Percentiles rank a stretch among this genome's conserved stretches.
These are phyloP conservation scores for Fregata magnificens DNA, from an alignment of 2,113 vertebrate genomes.

Conservation along the genomic window DNA sequence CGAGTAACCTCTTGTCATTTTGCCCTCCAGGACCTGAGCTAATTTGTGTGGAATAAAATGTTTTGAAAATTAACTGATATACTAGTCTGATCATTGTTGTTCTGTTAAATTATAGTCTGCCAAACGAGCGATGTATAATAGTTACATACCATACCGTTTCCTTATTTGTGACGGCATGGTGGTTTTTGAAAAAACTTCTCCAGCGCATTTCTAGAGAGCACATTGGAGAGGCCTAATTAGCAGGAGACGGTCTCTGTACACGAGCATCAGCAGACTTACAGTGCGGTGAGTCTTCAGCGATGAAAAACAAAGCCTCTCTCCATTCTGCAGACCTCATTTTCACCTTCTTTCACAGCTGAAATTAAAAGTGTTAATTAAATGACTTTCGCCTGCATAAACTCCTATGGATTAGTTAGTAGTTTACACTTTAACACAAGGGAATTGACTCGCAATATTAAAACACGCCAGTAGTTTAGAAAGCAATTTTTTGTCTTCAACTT, in stretches of 20 bases:
- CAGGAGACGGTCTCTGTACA: neutral
- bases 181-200: neutral
- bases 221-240: conserved; percentile 56
- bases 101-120: conserved; percentile 74
- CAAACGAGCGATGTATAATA: conserved; percentile 63
- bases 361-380: conserved; percentile 56
- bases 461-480: neutral
- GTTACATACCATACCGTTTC: neutral
- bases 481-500: neutral
- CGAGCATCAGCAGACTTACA: neutral
- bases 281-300: neutral
- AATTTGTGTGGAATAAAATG: conserved; percentile 98
- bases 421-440: conserved; percentile 3
- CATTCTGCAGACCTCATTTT: neutral
- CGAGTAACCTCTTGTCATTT: conserved; percentile 99
- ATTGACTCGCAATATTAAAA: neutral
- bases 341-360: conserved; percentile 36
- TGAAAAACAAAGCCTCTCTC: conserved; percentile 1
- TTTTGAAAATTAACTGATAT: conserved; percentile 85
- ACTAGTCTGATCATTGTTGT: conserved; percentile 69
- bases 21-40: conserved; percentile 98
- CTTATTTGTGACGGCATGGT: conserved; percentile 15
- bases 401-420: neutral
- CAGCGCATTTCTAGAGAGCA: neutral
- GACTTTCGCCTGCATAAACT: conserved; percentile 18